Base-by-base conservation (phyloP, 1,140 invertebrate genomes). In the Battus philenor region DNA sequence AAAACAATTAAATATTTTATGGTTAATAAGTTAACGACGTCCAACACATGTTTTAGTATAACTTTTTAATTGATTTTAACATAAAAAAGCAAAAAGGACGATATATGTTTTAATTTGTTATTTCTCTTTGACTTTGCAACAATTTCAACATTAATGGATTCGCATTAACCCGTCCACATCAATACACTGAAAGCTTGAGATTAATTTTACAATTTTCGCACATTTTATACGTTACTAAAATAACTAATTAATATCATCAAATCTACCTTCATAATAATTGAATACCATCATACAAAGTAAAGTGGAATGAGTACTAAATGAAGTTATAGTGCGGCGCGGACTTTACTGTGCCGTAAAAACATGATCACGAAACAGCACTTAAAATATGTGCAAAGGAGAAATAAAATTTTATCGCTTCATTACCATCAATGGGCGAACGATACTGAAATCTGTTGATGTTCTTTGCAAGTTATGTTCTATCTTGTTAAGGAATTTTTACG, bases 341-440 rank as follows among this genome's bases (percentile, higher is more conserved):
- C 12, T 56, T 59, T 45, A 56, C 24, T 61, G 50, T 22, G 49
- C 51, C n/a, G 59, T 62, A 54, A 59, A 56, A 53, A 29, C 33
- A 45, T 30, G 45, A 29, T 46, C 47, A 56, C 47, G 50, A 44
- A 56, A 54, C 43, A 33, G 44, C 44, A 33, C 30, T 59, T 47
- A 52, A 58, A 55, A 44, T 50, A 54, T 47, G 36, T 57, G 50
- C 43, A 56, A 45, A 45, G 38, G 44, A 54, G 33, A 27, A 29
- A 57, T 54, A 57, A 61, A 51, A 39, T 46, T 62, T 62, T 55
- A 62, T 50, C 20, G 52, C 52, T 62, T 55, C 59, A 62, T 62
- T 54, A 58, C 44, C 32, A 16, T 8, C 10, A 18, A 47, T 36
- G 44, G 15, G 30, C 13, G 33, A 29, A 36, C 17, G 32, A 53